Evolutionary conservation across 2,797 vertebrate genomes (phyloP).

Genomic region (Lepilemur ruficaudatus): DNA sequence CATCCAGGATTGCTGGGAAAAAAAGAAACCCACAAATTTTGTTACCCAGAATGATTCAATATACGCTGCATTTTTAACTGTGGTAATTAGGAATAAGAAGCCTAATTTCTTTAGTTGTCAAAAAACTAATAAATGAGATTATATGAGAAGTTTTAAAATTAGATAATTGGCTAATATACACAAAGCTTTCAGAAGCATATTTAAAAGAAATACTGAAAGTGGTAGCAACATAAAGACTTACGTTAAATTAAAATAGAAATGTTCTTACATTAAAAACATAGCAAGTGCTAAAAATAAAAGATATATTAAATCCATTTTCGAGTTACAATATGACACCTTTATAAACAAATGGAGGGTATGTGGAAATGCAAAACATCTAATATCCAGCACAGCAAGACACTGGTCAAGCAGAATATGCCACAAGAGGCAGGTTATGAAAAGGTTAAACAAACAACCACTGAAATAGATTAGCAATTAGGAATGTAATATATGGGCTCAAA

Average conservation of each 20-base stretch:
- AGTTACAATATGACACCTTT: neutral
- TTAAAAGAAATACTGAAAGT: neutral
- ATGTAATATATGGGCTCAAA: rapidly evolving
- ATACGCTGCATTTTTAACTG: conserved; percentile 35
- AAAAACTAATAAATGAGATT: neutral
- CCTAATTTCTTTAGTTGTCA: neutral
- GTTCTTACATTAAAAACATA: neutral
- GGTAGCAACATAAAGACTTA: neutral
- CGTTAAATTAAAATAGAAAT: neutral
- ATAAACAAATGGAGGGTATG: neutral
- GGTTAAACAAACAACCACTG: neutral
- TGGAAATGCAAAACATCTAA: neutral
- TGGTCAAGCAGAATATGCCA: neutral
- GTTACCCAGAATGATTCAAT: conserved; percentile 29
- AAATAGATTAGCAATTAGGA: neutral
- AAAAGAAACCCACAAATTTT: neutral
- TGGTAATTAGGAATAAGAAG: neutral
- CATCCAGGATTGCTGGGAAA: neutral
- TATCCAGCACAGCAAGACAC: neutral
- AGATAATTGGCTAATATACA: neutral
- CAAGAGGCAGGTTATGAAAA: neutral
- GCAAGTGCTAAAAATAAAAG: conserved; percentile 12
- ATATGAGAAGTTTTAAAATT: conserved; percentile 12
- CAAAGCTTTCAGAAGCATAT: neutral
- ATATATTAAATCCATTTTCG: neutral